These are phyloP conservation scores for Falco concolor DNA, from an alignment of 2,797 vertebrate genomes.

Conservation along the genomic window DNA sequence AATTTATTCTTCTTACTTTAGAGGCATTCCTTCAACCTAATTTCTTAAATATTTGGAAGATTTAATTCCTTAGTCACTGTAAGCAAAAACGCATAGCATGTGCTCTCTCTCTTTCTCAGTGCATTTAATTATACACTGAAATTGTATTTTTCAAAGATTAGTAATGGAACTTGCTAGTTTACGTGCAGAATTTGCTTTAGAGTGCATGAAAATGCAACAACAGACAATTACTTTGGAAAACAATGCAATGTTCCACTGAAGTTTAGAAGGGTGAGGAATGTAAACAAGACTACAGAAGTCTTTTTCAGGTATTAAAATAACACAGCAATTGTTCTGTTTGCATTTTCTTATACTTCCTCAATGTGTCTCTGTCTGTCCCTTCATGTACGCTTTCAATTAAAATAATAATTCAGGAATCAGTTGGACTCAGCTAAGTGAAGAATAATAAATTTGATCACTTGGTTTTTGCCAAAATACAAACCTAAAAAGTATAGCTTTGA, in stretches of 20 bases:
- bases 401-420: background rate
- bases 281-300: constrained; percentile 29
- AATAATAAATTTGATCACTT: constrained; percentile 23
- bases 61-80: background rate
- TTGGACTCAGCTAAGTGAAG: constrained; percentile 46
- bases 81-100: background rate
- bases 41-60: background rate
- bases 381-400: background rate
- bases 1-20: background rate
- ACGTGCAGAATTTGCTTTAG: background rate
- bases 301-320: constrained; percentile 20
- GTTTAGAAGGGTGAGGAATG: constrained; percentile 38
- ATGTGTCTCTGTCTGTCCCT: constrained; percentile 33
- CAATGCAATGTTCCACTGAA: background rate
- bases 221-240: background rate
- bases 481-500: constrained; percentile 20
- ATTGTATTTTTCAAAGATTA: background rate
- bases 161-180: background rate
- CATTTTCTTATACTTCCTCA: constrained; percentile 45
- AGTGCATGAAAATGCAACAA: background rate
- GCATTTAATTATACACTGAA: background rate
- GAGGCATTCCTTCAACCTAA: background rate
- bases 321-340: constrained; percentile 58
- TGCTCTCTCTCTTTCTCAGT: background rate
- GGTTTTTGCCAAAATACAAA: constrained; percentile 46